phyloP scores from a whole-genome alignment of 2,888 invertebrate genomes.

The Mythimna lalbum region DNA sequence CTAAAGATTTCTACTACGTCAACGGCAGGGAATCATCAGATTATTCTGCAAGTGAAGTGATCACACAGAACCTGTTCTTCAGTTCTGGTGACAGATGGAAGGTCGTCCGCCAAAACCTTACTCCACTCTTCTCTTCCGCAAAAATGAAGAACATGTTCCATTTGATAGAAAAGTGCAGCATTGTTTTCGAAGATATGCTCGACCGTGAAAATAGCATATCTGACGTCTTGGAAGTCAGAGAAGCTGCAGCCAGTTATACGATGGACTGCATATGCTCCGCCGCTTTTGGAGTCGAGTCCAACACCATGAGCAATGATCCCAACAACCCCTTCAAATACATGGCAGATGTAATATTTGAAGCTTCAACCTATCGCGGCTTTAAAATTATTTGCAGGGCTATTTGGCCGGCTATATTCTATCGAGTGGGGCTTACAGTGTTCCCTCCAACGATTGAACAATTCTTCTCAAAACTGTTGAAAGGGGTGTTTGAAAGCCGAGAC shows the following conservation, averaged over 20 bases:
- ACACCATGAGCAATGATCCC: slow-evolving; percentile 40
- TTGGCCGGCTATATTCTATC: slow-evolving; percentile 77
- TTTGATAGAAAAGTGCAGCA: slow-evolving; percentile 69
- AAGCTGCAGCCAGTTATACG: slow-evolving; percentile 66
- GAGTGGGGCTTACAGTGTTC: slow-evolving; percentile 65
- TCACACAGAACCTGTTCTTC: slow-evolving; percentile 72
- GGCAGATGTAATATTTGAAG: slow-evolving; percentile 65
- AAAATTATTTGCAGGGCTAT: slow-evolving; percentile 62
- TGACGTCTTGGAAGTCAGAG: slow-evolving; percentile 61
- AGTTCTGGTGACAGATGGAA: slow-evolving; percentile 77
- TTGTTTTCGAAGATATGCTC: slow-evolving; percentile 67
- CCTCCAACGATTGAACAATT: slow-evolving; percentile 65
- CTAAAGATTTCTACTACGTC: slow-evolving; percentile 77
- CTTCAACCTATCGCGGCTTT: slow-evolving; percentile 60
- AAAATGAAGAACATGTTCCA: slow-evolving; percentile 80
- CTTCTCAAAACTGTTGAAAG: slow-evolving; percentile 65
- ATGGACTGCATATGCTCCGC: slow-evolving; percentile 74
- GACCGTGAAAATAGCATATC: slow-evolving; percentile 51
- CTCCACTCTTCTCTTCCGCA: slow-evolving; percentile 74
- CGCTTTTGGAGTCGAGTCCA: slow-evolving; percentile 61
- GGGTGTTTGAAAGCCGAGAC: slow-evolving; percentile 68
- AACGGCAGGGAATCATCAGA: slow-evolving; percentile 72
- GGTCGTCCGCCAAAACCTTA: slow-evolving; percentile 74
- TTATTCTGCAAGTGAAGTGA: slow-evolving; percentile 65
- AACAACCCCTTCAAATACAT: slow-evolving; percentile 69